Evolutionary conservation across 2,888 invertebrate species (phyloP).

Genomic region (Metalampra italica): DNA sequence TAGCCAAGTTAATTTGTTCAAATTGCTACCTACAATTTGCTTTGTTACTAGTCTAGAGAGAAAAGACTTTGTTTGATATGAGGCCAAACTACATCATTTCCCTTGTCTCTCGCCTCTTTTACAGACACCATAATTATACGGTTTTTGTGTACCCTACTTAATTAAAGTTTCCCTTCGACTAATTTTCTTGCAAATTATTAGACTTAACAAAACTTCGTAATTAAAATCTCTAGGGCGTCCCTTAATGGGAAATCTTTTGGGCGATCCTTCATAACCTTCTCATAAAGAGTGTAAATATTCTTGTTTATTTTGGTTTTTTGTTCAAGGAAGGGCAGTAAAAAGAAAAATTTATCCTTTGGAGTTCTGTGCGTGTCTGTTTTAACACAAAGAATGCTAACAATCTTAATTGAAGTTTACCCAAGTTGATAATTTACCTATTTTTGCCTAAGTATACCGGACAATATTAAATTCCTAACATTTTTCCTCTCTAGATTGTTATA

Average conservation of each 20-base stretch:
- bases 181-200: conserved; percentile 59
- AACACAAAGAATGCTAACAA: neutral
- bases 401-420: conserved; percentile 1
- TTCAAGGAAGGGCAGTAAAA: neutral
- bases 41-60: no score
- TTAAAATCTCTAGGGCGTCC: conserved; percentile 41
- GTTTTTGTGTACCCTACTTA: conserved; percentile 48
- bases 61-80: no score
- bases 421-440: conserved; percentile 12
- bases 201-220: conserved; percentile 49
- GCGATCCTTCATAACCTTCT: conserved; percentile 22
- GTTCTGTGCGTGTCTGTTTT: neutral
- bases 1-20: no score
- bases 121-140: conserved; percentile 29
- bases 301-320: conserved; percentile 8
- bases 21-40: no score
- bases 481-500: neutral
- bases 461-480: conserved; percentile 5
- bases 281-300: conserved; percentile 21
- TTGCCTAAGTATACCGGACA: neutral
- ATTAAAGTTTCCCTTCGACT: conserved; percentile 53
- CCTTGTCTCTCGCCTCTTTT: conserved; percentile 18
- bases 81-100: neutral
- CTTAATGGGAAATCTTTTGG: conserved; percentile 35
- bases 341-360: neutral